Conservation (phyloP, 2,113 vertebrate genomes). For the Phyllostomus hastatus region DNA sequence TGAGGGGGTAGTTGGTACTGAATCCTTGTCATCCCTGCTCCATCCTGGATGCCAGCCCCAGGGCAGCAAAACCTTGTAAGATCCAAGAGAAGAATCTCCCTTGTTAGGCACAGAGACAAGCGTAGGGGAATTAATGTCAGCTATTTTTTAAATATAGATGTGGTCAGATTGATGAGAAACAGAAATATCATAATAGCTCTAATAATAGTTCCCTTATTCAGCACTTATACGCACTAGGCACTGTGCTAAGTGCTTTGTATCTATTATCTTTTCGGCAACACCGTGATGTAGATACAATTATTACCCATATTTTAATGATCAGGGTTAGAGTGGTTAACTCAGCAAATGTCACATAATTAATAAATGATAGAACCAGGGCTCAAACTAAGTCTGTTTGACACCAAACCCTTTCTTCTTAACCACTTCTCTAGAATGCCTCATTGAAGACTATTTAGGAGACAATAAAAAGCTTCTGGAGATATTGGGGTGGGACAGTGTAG, state of each 20-base stretch:
- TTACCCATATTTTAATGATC: not conserved
- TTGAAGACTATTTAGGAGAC: not conserved
- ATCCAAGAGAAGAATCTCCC: not conserved
- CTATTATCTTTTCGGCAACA: not conserved
- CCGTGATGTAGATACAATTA: not conserved
- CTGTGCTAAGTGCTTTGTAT: not conserved
- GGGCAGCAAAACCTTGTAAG: not conserved
- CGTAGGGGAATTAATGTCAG: not conserved
- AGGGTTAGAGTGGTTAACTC: not conserved
- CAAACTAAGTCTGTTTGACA: not conserved
- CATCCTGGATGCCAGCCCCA: not conserved
- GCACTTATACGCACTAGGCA: not conserved
- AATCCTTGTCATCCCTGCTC: rapidly evolving
- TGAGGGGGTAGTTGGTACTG: too few species aligned
- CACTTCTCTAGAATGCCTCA: not conserved
- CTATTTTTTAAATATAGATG: not conserved
- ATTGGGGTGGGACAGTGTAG: not conserved
- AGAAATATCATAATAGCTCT: not conserved
- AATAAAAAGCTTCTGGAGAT: not conserved
- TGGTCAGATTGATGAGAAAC: not conserved
- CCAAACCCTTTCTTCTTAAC: not conserved
- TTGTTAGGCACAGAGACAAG: not conserved
- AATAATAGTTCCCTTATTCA: not conserved
- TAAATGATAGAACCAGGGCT: not conserved
- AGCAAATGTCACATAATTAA: not conserved